Conservation (phyloP, 2,888 invertebrate genomes). For the Drosophila robusta region DNA sequence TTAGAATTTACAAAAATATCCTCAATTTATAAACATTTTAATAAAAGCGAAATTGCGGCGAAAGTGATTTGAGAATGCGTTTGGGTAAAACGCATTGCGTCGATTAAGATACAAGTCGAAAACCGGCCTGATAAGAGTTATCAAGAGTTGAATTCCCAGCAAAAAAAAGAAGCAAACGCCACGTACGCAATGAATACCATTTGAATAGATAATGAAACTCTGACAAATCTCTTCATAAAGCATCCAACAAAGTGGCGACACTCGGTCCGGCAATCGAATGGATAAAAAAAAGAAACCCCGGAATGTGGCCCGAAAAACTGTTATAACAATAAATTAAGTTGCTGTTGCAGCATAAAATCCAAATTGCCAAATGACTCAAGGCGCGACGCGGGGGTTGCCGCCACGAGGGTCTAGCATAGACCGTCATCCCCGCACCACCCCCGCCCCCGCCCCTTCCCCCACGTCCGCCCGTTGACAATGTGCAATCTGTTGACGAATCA, state of each 20-base stretch:
- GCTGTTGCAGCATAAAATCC: conserved; percentile 75
- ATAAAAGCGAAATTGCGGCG: background rate
- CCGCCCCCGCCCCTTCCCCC: background rate
- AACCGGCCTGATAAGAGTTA: conserved; percentile 12
- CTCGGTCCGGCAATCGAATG: conserved; percentile 33
- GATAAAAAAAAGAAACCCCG: conserved; percentile 15
- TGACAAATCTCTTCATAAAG: conserved; percentile 55
- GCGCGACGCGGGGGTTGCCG: background rate
- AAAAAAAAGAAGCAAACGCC: background rate
- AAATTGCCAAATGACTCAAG: conserved; percentile 65
- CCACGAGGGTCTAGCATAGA: background rate
- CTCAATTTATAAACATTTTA: background rate
- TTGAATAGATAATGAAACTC: conserved; percentile 59
- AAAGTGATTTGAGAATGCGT: background rate
- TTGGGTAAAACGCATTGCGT: background rate
- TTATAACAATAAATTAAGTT: conserved; percentile 78
- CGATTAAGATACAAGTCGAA: conserved; percentile 26
- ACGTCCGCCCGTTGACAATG: conserved; percentile 26
- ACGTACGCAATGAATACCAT: conserved; percentile 21
- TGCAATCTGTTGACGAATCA: conserved; percentile 69
- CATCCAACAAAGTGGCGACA: conserved; percentile 58
- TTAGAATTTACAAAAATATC: too few species aligned
- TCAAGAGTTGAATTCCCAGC: conserved; percentile 6
- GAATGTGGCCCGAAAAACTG: conserved; percentile 62
- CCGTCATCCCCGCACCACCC: too few species aligned